phyloP scores from a whole-genome alignment of 2,888 invertebrate species.

The Habrosyne pyritoides region DNA sequence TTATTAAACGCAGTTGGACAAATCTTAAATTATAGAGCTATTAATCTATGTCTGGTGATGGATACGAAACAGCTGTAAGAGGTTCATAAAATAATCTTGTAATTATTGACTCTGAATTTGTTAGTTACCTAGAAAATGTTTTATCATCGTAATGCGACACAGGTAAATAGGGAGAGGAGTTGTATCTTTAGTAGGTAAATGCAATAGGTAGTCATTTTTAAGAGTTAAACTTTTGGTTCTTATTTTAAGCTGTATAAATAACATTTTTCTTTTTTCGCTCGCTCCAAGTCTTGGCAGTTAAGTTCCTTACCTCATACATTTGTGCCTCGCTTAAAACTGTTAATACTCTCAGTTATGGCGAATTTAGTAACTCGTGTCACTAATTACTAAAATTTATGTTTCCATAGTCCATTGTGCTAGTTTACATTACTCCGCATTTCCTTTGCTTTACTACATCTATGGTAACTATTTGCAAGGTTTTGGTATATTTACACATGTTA shows the following conservation, averaged over 20 bases:
- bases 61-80: background rate
- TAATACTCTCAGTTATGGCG: constrained; percentile 23
- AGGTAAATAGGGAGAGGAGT: too few species aligned
- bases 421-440: background rate
- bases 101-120: too few species aligned
- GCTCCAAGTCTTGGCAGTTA: constrained; percentile 18
- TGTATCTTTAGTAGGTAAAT: too few species aligned
- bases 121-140: background rate
- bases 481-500: background rate
- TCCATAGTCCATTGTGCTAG: constrained; percentile 12
- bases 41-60: background rate
- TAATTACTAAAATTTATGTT: constrained; percentile 18
- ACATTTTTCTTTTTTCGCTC: background rate
- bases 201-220: too few species aligned
- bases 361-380: constrained; percentile 17
- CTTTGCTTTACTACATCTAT: background rate
- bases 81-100: background rate
- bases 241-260: too few species aligned
- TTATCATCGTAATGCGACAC: too few species aligned
- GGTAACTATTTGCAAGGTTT: background rate
- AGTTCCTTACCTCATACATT: constrained; percentile 11
- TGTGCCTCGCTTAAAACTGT: constrained; percentile 16
- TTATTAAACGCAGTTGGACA: background rate
- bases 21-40: background rate
- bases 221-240: too few species aligned